A percentile compares a stretch with the other conserved stretches of the same genome.
Conservation (phyloP, 2,113 vertebrate species). For the Dromiciops gliroides region DNA sequence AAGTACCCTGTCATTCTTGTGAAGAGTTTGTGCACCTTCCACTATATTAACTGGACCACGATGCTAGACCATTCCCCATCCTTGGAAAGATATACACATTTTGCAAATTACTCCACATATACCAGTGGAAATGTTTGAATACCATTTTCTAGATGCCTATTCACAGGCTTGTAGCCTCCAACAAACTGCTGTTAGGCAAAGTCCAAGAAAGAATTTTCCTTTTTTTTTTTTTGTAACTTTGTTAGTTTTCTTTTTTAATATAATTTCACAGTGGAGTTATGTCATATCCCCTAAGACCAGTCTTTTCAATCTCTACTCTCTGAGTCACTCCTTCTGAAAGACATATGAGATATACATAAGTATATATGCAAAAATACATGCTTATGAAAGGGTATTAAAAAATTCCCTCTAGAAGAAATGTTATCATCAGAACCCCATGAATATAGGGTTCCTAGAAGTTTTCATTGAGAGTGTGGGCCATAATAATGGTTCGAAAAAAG, state of each 20-base stretch:
- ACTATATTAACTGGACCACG: background rate
- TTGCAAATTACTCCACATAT: background rate
- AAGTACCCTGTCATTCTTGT: background rate
- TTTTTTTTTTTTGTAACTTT: background rate
- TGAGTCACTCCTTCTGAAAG: background rate
- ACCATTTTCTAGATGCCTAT: constrained; percentile 6
- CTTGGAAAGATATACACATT: background rate
- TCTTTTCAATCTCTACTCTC: background rate
- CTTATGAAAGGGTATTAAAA: background rate
- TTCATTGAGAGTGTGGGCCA: background rate
- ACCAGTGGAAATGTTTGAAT: background rate
- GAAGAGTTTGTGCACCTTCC: background rate
- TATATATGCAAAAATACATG: background rate
- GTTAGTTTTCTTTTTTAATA: constrained; percentile 44
- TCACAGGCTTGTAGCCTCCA: background rate
- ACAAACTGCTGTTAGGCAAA: constrained; percentile 11
- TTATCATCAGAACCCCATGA: constrained; percentile 11
- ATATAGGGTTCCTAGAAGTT: background rate
- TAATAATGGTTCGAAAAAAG: constrained; percentile 29
- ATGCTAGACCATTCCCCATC: background rate
- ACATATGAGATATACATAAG: too few relatives aligned
- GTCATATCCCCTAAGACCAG: background rate
- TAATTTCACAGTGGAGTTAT: constrained; percentile 12
- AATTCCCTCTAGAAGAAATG: background rate
- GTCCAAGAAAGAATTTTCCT: background rate